Evolutionary conservation across 2,888 invertebrate genomes (phyloP), one percentile per base, ranked within the genome.

Genomic region (Coecobrya sp.): DNA sequence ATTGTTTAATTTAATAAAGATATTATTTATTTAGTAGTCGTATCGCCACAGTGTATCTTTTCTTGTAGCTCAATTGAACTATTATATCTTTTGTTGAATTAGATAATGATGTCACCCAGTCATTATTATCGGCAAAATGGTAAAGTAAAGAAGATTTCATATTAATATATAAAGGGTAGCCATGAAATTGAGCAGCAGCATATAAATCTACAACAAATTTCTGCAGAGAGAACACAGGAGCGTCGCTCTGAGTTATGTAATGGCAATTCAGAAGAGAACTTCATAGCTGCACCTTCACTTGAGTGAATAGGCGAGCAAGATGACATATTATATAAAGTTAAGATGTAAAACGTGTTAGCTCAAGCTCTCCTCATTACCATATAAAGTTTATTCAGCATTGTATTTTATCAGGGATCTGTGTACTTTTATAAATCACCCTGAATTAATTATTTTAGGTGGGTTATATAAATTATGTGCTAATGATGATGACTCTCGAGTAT

Each of bases 191-290:
- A 68, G 30, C 30, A 68, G 16, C 13, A n/a, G n/a, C n/a, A n/a
- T n/a, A 68, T 68, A 68, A 68, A 68, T 68, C 30, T 30, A 30
- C 30, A 22, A 25, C 62, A 8, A 49, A n/a, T n/a, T 36, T 62
- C 62, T 4, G 11, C 19, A 68, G 16, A 68, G n/a, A 30, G 30
- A 68, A 30, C 68, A 68, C 68, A 68, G 68, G 68, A 68, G 68
- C 68, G 68, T 68, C 68, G 68, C n/a, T 68, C 30, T 68, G 68
- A 68, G 30, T 68, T 68, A 68, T 68, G 16, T 68, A 68, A 68
- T 30, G 25, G 16, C 30, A 13, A 16, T 68, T n/a, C 30, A 30
- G 30, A 11, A 68, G 16, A 16, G 30, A 11, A 30, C n/a, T 30
- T 68, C 16, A n/a, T n/a, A 16, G 68, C 68, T 68, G 68, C 30